Conservation (phyloP, 2,113 vertebrate genomes). For the Eupsittula cactorum region DNA sequence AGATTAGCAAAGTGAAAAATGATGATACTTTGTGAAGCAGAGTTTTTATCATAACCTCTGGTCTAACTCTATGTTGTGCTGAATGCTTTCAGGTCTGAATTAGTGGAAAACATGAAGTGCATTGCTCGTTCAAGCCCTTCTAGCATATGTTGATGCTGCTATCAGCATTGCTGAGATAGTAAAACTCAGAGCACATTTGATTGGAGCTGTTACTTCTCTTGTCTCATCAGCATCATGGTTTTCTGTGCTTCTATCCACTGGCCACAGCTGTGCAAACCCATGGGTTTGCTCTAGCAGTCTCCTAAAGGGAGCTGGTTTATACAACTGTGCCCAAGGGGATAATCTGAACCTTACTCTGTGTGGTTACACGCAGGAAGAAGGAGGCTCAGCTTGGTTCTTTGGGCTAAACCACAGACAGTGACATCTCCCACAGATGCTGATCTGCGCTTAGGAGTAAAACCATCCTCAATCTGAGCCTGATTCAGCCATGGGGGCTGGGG, state of each 20-base stretch:
- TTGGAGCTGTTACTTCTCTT: not conserved
- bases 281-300: not conserved
- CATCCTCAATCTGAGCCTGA: not conserved
- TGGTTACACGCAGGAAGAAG: not conserved
- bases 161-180: not conserved
- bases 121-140: fast-evolving
- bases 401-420: not conserved
- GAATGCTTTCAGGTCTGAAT: not conserved
- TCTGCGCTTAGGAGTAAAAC: not conserved
- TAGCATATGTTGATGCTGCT: not conserved
- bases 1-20: not conserved
- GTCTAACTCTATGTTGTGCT: not conserved
- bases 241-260: fast-evolving
- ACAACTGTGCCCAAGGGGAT: not conserved
- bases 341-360: not conserved
- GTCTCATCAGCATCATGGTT: not conserved
- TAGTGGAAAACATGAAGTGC: not conserved
- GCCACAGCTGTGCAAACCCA: not conserved
- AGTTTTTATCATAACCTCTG: not conserved
- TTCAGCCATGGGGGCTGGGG: not conserved
- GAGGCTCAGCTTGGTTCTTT: not conserved
- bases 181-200: not conserved
- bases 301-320: not conserved
- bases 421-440: fast-evolving
- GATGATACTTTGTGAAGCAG: not conserved